Base-by-base conservation (phyloP, 2,113 vertebrate genomes). In the Cinclus cinclus region DNA sequence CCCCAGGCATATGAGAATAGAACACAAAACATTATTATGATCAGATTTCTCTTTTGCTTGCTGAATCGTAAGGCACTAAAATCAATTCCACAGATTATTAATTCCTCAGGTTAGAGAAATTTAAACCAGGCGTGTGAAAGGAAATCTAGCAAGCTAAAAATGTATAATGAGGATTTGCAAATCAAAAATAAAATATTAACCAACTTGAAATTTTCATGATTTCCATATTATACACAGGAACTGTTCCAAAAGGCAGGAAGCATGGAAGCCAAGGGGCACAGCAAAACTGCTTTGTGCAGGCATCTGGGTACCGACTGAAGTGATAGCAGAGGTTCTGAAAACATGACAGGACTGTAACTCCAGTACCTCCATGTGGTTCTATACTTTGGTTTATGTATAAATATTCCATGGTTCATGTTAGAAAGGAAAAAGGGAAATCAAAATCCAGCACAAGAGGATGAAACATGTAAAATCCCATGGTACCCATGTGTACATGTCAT, bases 141-240 rank as follows among this genome's bases (percentile, higher is more conserved):
- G 41, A 93, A 92, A 83, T 28, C 49, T 44, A 67, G 31, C 69
- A 76, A 85, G 63, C 50, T 85, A 50, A 83, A 95, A 92, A 58
- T 4, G 15, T 47, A 49, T 23, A 85, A 73, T 41, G 49, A 95
- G 42, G 63, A 67, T 44, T 42, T 83, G 37, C 42, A 69, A 85
- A 85, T 25, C 39, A 19, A 75, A 83, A 71, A 79, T 41, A 64
- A 91, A 95, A 64, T 46, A 91, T 22, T 73, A 94, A 83, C 24
- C 46, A 37, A 67, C 19, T 91, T 47, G 27, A 39, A 33, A n/a
- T 64, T 33, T 23, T 52, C 31, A 10, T 79, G n/a, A 87, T 93
- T 93, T 92, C 53, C 74, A 56, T 60, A 55, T 68, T 52, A 62
- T 16, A 68, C 16, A n/a, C 0, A 69, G n/a, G n/a, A 91, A 79